Evolutionary conservation across 2,797 vertebrate genomes (phyloP), one percentile per base, ranked within the genome.

Genomic region (Dendrocincla fuliginosa): DNA sequence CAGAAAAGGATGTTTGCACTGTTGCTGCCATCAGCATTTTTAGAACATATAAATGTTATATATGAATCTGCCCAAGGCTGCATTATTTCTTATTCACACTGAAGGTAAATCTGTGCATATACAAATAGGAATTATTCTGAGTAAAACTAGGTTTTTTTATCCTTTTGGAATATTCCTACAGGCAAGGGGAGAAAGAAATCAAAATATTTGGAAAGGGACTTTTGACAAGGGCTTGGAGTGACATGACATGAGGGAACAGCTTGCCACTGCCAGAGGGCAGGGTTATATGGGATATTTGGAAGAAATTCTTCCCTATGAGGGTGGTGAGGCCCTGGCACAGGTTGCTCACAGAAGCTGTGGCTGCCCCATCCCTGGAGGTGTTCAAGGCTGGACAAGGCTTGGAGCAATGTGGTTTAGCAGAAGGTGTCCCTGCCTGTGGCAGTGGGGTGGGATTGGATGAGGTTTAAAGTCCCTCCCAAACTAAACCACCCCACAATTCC

Each of bases 111-210:
- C 37, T 32, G 24, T 2, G 9, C 13, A 6, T 11, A 52, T 4
- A 64, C 3, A 83, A 75, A 57, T n/a, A 75, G 2, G 4, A 35
- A 42, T 33, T 30, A 37, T 39, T 41, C 55, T 18, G 18, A 33
- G 23, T 33, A 68, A 56, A 75, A 46, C 2, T 24, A 30, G 1
- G 46, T 69, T 44, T 56, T 49, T 56, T 60, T 14, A 41, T 4
- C 11, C 28, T 39, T 70, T 39, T 17, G 16, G 49, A 89, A 78
- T 60, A 73, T 25, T 69, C 32, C 42, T 61, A 56, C 41, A 33
- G 7, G 23, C 7, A 13, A 35, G 6, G 13, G 4, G 4, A 5
- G 1, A 23, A 37, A 41, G 28, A 19, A 3, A 56, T 6, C 7
- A 59, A 3, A 4, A 23, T 25, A 32, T 47, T 53, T 53, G 32